Evolutionary conservation across 2,113 vertebrate genomes (phyloP), one percentile per base, ranked within the genome.

Genomic region (Sigmodon hispidus): DNA sequence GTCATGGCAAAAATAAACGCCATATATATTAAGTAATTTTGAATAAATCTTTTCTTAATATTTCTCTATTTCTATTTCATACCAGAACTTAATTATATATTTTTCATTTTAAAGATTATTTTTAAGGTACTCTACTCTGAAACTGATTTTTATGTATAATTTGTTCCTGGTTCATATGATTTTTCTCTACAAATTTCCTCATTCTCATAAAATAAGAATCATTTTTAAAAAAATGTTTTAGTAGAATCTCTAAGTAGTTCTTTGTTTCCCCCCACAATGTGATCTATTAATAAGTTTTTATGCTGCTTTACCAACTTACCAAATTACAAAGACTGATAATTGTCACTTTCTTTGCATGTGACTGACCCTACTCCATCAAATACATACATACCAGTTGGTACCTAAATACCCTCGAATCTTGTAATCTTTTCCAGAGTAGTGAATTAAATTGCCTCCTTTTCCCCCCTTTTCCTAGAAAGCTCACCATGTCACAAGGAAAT

Each of bases 281-380:
- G 31, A 16, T 45, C 5, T 93, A 7, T 90, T 97, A 93, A 89
- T 73, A 92, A 91, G 84, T 69, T 94, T 75, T 45, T 57, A 88
- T 4, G 5, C 2, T 87, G 43, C 63, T 40, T 52, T 48, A 48
- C 63, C 31, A 81, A 85, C 57, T 83, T 77, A 55, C 59, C 6
- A 85, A 84, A 36, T 73, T 91, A 26, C 19, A 89, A 94, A 7
- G 73, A 86, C 69, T 3, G 8, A 57, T 94, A 45, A 1, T 24
- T 76, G 50, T 87, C 65, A 59, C 69, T 95, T 89, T 72, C 40
- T 57, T 15, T 70, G 34, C 65, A 79, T 91, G 76, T 83, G 59
- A 80, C n/a, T 83, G 59, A 80, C n/a, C 34, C 45, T 52, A 73
- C 10, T 22, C 26, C 40, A 52, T 7, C 55, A 87, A 61, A 72